Evolutionary conservation across 2,113 vertebrate species (phyloP).

Genomic region (Siniperca knerii): DNA sequence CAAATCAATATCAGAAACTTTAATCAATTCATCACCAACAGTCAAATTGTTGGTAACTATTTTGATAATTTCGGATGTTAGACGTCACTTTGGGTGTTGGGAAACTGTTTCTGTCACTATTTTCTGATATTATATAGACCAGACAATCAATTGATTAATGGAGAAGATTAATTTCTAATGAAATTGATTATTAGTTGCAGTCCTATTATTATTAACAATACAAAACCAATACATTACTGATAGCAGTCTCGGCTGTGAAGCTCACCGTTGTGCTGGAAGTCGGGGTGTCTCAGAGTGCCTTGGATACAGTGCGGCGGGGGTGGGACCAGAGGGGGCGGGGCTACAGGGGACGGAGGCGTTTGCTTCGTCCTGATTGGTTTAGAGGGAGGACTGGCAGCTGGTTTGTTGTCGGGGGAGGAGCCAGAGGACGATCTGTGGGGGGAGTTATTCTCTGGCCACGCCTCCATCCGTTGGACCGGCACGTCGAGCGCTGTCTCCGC

Average conservation of each 20-base stretch:
- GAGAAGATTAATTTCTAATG: too few species aligned
- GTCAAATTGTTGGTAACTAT: not conserved
- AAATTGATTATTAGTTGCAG: too few species aligned
- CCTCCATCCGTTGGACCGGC: constrained; percentile 20
- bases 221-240: too few species aligned
- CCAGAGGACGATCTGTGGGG: not conserved
- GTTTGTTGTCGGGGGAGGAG: constrained; percentile 19
- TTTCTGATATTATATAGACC: too few species aligned
- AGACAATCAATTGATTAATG: too few species aligned
- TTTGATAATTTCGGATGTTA: too few species aligned
- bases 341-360: not conserved
- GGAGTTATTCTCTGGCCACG: constrained; percentile 28
- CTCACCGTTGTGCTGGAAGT: constrained; percentile 81
- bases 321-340: not conserved
- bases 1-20: too few species aligned
- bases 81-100: too few species aligned
- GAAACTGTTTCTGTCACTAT: too few species aligned
- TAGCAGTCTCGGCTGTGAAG: too few species aligned
- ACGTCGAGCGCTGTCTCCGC: not conserved
- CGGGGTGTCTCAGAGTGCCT: constrained; percentile 62
- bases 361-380: constrained; percentile 45
- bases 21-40: not conserved
- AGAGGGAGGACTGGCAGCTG: not conserved
- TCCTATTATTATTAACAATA: too few species aligned
- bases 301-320: constrained; percentile 61